Conservation (phyloP, 2,797 vertebrate species). For the Coendou prehensilis region DNA sequence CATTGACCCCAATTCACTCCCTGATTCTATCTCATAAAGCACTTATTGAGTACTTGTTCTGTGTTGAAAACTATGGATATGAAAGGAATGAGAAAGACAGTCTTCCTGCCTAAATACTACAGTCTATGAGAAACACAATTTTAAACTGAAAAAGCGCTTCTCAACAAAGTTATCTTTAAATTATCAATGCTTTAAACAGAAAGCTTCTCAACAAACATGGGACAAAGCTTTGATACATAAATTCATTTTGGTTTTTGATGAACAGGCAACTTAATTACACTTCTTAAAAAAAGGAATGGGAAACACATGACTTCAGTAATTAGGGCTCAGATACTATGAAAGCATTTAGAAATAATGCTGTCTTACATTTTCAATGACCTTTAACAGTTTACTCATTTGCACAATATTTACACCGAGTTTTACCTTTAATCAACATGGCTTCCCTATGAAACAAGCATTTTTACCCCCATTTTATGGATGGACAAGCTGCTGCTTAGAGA, state of each 20-base stretch:
- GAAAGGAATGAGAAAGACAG: background rate
- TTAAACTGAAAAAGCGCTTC: conserved; percentile 19
- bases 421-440: background rate
- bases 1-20: background rate
- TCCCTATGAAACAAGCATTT: background rate
- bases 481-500: background rate
- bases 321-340: conserved; percentile 23
- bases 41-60: background rate
- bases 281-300: conserved; percentile 58
- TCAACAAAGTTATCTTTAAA: conserved; percentile 37
- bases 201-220: background rate
- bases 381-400: conserved; percentile 57
- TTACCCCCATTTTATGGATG: conserved; percentile 1
- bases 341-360: conserved; percentile 63
- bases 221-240: background rate
- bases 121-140: background rate
- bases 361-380: conserved; percentile 56
- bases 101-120: background rate
- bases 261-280: conserved; percentile 51
- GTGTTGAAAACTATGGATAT: background rate
- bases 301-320: conserved; percentile 55
- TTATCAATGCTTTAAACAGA: conserved; percentile 23
- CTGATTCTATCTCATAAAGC: background rate
- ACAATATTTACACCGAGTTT: conserved; percentile 41
- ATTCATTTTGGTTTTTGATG: conserved; percentile 53